Evolutionary conservation across 1,140 invertebrate genomes (phyloP), one percentile per base, ranked within the genome.

Genomic region (Heliconius melpomene): DNA sequence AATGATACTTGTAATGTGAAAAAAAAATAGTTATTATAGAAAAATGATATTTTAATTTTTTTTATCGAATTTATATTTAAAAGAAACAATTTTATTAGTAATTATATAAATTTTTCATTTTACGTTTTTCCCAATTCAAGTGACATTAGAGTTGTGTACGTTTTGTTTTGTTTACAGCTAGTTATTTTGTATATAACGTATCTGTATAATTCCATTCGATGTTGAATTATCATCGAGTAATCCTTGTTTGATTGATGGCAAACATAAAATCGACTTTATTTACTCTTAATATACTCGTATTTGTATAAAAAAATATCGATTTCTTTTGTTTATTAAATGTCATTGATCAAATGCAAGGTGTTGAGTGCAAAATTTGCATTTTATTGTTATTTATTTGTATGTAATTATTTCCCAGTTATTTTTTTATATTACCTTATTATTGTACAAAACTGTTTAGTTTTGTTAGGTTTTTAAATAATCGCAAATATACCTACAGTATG

Each of bases 161-260:
- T 66, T 29, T 11, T 66, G 60, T 29, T 66, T 29, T 66, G 9
- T 60, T 60, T 23, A n/a, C 54, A 9, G 20, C 8, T 60, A 66
- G 75, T 77, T 77, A 70, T 77, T 77, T 77, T 77, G 75, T 77
- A 77, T 77, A 77, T 77, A 76, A 76, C 70, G 75, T 66, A 77
- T 40, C 40, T 76, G 75, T 77, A 77, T 18, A 77, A 77, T 71
- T 77, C 60, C 57, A 77, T 71, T 77, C 38, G 38, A 77, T 70
- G 18, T 57, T 57, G 54, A 57, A 57, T 23, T 57, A 23, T 57
- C 54, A 57, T 66, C 20, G 60, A 26, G 60, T 23, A 29, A 16
- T 16, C 60, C 60, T 66, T 66, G 13, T 66, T 66, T 16, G 60
- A 66, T 66, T 23, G 26, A 66, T 66, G 60, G 26, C 60, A 66